Evolutionary conservation across 2,797 vertebrate species (phyloP), one percentile per base, ranked within the genome.

Genomic region (Podarcis siculus): DNA sequence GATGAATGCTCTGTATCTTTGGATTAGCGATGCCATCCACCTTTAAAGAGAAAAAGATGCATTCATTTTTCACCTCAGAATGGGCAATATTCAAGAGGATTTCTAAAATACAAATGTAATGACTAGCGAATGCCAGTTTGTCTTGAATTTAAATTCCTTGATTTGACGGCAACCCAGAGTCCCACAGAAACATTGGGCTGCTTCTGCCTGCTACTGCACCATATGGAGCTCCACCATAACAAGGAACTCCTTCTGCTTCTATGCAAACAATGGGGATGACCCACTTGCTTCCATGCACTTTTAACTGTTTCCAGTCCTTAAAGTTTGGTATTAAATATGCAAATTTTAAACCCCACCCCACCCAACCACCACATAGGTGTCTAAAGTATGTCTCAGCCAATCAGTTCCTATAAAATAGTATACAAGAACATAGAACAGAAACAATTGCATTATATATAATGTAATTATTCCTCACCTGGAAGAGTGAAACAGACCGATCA

Each of bases 21-120:
- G 98, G 98, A 95, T 99, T 99, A 3, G 94, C 98, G 96, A 98
- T 97, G 17, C 98, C 98, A 10, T 99, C 99, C 86, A 99, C 98
- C 99, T 99, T 88, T 0, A 92, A 79, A 64, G 72, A 81, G 61
- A 66, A 35, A 76, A 84, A 69, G 0, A 25, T 3, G 8, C 2
- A 5, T 27, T 64, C 6, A 73, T 10, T 66, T 61, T 66, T 71
- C 27, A 17, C 12, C 8, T 90, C 0, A 77, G 4, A 90, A 71
- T 7, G 35, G 32, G 6, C 35, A 73, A 55, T 37, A 79, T 49
- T 35, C 58, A 79, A 55, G 45, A 72, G 9, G 49, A 66, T 2
- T 77, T 89, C 37, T 32, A 79, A 19, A 55, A 71, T 0, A 55
- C 1, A 83, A 89, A 45, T 4, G 61, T 3, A 81, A 76, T 55